A percentile compares a stretch with the other conserved stretches of the same genome.
Evolutionary conservation across 92 coral and sea anemone species (phyloP).

Genomic region (Paragorgia papillata): DNA sequence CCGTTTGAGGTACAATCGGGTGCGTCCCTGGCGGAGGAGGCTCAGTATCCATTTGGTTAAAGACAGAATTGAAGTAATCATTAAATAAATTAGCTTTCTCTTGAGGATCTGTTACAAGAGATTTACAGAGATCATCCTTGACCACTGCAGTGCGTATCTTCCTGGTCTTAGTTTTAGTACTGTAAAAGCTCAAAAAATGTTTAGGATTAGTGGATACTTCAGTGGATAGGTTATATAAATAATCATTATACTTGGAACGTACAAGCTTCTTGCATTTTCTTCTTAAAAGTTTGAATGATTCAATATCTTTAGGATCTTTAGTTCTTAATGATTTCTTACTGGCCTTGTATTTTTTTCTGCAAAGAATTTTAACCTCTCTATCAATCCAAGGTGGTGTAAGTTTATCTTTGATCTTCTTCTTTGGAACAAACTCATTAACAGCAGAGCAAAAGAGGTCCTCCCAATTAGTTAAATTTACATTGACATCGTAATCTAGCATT

Average conservation of each 20-base stretch:
- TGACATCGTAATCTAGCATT: slow-evolving; percentile 45
- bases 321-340: slow-evolving; percentile 47
- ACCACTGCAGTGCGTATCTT: slow-evolving; percentile 40
- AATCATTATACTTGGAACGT: slow-evolving; percentile 24
- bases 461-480: slow-evolving; percentile 21
- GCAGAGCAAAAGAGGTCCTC: slow-evolving; percentile 56
- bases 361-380: slow-evolving; percentile 41
- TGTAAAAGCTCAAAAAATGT: slow-evolving; percentile 47
- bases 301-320: slow-evolving; percentile 20
- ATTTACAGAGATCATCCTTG: slow-evolving; percentile 7
- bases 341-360: slow-evolving; percentile 43
- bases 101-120: not conserved
- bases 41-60: slow-evolving; percentile 6
- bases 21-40: slow-evolving; percentile 46
- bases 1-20: slow-evolving; percentile 6
- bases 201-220: slow-evolving; percentile 29
- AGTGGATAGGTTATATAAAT: slow-evolving; percentile 34
- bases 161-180: slow-evolving; percentile 43
- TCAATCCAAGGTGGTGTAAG: slow-evolving; percentile 45
- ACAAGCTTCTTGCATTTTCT: slow-evolving; percentile 42
- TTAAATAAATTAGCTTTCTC: slow-evolving; percentile 26
- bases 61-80: slow-evolving; percentile 33
- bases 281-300: slow-evolving; percentile 38
- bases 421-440: slow-evolving; percentile 47
- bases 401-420: slow-evolving; percentile 11